A percentile compares a stretch with the other conserved stretches of the same genome.
phyloP scores from a whole-genome alignment of 2,797 vertebrate species.

The Pseudochirops corinnae region DNA sequence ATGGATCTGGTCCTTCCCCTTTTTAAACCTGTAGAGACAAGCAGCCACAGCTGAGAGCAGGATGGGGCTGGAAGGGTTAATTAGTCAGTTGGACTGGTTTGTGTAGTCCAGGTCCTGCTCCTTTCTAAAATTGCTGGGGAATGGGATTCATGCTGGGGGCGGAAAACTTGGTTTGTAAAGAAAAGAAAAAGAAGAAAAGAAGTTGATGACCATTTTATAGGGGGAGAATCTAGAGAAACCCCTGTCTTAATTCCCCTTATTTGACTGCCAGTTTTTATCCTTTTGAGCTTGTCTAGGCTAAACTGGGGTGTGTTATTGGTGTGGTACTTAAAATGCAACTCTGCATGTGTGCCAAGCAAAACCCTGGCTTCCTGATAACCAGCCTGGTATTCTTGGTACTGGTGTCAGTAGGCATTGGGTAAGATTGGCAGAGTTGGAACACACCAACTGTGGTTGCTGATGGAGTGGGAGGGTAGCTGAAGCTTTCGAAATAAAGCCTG shows the following conservation, averaged over 20 bases:
- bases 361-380: constrained; percentile 66
- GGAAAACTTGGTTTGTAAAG: constrained; percentile 31
- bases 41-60: constrained; percentile 67
- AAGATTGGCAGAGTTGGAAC: constrained; percentile 64
- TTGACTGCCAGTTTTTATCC: constrained; percentile 72
- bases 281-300: constrained; percentile 74
- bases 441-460: constrained; percentile 58
- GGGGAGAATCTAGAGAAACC: constrained; percentile 68
- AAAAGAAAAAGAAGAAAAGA: constrained; percentile 67
- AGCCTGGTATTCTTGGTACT: constrained; percentile 67
- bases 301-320: constrained; percentile 61
- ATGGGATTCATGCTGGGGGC: background rate
- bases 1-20: constrained; percentile 75
- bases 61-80: constrained; percentile 63
- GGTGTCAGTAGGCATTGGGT: constrained; percentile 73
- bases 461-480: constrained; percentile 52
- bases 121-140: background rate
- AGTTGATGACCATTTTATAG: constrained; percentile 62
- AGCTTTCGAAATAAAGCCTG: constrained; percentile 20
- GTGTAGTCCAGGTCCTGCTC: constrained; percentile 42
- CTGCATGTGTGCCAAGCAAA: constrained; percentile 69
- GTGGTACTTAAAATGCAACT: constrained; percentile 69
- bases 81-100: constrained; percentile 59
- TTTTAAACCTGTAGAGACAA: constrained; percentile 64
- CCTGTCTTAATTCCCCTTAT: constrained; percentile 55